Evolutionary conservation across 2,888 invertebrate genomes (phyloP), one percentile per base, ranked within the genome.

Genomic region (Disparrhopalites patrizii): DNA sequence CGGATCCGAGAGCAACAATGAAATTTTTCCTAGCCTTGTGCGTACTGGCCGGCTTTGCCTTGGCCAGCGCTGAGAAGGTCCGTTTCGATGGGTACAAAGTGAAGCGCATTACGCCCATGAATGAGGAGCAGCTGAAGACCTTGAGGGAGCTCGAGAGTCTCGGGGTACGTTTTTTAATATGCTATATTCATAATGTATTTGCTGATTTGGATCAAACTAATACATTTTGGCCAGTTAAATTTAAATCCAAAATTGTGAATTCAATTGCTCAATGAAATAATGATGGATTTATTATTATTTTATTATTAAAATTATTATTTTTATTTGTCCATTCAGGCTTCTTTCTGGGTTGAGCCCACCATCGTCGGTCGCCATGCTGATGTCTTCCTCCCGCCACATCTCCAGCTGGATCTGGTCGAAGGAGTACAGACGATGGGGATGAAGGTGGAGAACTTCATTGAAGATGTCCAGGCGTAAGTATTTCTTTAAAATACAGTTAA

Each of bases 21-120:
- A 58, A 58, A 28, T 58, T 40, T n/a, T n/a, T n/a, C n/a, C n/a
- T n/a, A 8, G n/a, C 28, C 7, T 15, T 15, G 2, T n/a, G 33
- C n/a, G 40, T 40, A 5, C 23, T 61, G 23, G 33, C 31, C 20
- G 56, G 47, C 10, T 43, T 66, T 62, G 65, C 62, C 55, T 47
- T 65, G 10, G 63, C 68, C 18, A 36, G 57, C 31, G 61, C 52
- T 1, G 57, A 47, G 5, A 76, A 76, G 66, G 76, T 75, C 13
- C 76, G 70, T 3, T 87, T 83, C 73, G 81, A 85, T 65, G 83
- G 84, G 25, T 85, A 84, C 71, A 83, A 82, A 20, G 80, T 88
- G 15, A 86, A 83, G 73, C 82, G 85, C 76, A 78, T 86, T 3
- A 77, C 77, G 1, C 84, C 86, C 0, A 71, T 76, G 36, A 80